phyloP scores from a whole-genome alignment of 2,888 invertebrate species.

The Eustalomyia histrio region DNA sequence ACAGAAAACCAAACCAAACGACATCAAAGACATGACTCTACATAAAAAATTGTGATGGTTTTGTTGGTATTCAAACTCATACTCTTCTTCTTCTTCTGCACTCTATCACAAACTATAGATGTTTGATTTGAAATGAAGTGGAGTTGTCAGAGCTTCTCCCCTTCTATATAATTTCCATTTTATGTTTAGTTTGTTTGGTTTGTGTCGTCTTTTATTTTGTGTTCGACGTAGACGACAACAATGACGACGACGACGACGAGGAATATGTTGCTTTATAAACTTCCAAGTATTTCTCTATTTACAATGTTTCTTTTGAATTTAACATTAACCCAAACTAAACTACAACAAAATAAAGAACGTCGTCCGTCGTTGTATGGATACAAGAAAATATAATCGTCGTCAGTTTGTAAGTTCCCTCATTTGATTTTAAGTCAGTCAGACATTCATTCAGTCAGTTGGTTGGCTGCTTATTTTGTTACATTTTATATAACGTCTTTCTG shows the following conservation, averaged over 20 bases:
- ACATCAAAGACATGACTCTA: conserved; percentile 63
- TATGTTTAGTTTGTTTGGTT: neutral
- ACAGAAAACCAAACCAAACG: conserved; percentile 11
- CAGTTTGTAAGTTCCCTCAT: conserved; percentile 26
- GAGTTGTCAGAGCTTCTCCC: neutral
- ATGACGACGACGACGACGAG: neutral
- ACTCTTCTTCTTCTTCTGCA: conserved; percentile 14
- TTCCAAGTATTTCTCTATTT: conserved; percentile 61
- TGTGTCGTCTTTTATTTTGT: conserved; percentile 14
- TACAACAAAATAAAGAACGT: conserved; percentile 1
- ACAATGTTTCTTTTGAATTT: conserved; percentile 61
- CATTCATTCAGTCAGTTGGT: neutral
- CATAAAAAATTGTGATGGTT: conserved; percentile 54
- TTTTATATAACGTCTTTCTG: conserved; percentile 17
- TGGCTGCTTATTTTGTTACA: conserved; percentile 24
- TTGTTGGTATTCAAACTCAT: conserved; percentile 48
- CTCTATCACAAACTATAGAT: neutral
- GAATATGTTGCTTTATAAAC: conserved; percentile 27
- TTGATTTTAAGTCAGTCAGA: conserved; percentile 19
- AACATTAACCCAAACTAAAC: conserved; percentile 48
- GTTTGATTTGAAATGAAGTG: neutral
- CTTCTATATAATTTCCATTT: neutral
- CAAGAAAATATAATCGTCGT: conserved; percentile 2
- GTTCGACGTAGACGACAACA: neutral
- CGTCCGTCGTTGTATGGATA: conserved; percentile 21